A percentile compares a stretch with the other conserved stretches of the same genome.
These are phyloP conservation scores for Eulemur macaco DNA, from an alignment of 2,113 vertebrate species.

Conservation along the genomic window DNA sequence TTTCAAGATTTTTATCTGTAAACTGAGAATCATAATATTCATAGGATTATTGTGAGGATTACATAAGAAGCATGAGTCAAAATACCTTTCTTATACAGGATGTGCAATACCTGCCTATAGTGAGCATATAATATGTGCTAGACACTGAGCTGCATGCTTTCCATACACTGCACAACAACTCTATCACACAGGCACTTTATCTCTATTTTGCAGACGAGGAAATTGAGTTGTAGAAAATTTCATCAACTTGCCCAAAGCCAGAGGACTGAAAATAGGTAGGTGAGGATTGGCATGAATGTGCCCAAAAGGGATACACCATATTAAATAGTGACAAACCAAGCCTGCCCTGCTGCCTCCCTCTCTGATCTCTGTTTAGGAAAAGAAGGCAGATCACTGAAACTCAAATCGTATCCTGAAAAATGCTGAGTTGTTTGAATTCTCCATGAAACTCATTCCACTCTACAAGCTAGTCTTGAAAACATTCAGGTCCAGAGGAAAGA, in stretches of 20 bases:
- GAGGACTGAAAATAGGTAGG: neutral
- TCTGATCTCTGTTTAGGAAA: neutral
- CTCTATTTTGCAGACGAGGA: constrained; percentile 1
- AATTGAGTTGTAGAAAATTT: neutral
- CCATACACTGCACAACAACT: neutral
- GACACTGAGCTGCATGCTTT: neutral
- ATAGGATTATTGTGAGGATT: neutral
- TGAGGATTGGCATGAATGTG: neutral
- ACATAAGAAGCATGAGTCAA: neutral
- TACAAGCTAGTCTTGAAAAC: neutral
- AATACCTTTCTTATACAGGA: neutral
- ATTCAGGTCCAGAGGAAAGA: neutral
- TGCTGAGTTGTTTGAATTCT: neutral
- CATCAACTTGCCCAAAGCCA: neutral
- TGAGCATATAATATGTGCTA: neutral
- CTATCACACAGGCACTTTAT: neutral
- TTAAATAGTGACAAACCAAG: neutral
- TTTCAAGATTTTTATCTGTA: constrained; percentile 1
- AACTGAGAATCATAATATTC: constrained; percentile 8
- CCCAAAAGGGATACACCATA: neutral
- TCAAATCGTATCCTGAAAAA: neutral
- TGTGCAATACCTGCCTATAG: neutral
- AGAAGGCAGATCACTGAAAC: neutral
- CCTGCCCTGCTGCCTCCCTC: neutral
- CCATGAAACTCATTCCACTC: neutral